phyloP scores from a whole-genome alignment of 1,140 invertebrate species.

The Campoletis sonorensis region DNA sequence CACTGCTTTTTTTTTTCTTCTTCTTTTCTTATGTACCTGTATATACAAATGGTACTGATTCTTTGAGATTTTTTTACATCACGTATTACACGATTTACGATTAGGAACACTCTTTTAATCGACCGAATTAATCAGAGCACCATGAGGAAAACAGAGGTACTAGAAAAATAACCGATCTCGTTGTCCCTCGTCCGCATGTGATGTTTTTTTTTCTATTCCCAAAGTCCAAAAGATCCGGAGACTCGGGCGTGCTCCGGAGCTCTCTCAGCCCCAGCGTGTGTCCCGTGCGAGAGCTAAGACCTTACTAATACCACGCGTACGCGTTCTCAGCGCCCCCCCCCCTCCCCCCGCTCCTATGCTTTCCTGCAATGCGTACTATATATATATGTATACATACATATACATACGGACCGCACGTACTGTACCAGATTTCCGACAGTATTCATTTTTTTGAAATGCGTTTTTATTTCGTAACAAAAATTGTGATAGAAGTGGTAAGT shows the following conservation, averaged over 20 bases:
- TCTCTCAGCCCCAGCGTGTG: background rate
- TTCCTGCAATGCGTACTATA: slow-evolving; percentile 31
- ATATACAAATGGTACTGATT: background rate
- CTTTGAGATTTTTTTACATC: background rate
- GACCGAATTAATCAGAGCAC: background rate
- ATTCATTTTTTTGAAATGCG: too few species aligned
- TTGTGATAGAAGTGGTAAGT: too few species aligned
- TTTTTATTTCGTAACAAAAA: too few species aligned
- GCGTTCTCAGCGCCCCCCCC: background rate
- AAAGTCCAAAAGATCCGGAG: background rate
- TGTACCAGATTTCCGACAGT: background rate
- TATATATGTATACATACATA: too few species aligned
- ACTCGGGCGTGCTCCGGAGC: background rate
- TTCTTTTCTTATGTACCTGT: slow-evolving; percentile 3
- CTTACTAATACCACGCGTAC: slow-evolving; percentile 38
- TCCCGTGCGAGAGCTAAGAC: slow-evolving; percentile 29
- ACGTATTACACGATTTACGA: background rate
- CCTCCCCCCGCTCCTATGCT: slow-evolving; percentile 10
- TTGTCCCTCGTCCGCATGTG: too few species aligned
- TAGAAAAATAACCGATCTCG: background rate
- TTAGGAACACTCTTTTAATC: background rate
- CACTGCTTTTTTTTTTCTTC: too few species aligned
- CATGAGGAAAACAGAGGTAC: too few species aligned
- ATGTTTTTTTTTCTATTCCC: background rate
- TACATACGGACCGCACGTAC: background rate